phyloP scores from a whole-genome alignment of 2,888 invertebrate species.

The Chrysolina americana region DNA sequence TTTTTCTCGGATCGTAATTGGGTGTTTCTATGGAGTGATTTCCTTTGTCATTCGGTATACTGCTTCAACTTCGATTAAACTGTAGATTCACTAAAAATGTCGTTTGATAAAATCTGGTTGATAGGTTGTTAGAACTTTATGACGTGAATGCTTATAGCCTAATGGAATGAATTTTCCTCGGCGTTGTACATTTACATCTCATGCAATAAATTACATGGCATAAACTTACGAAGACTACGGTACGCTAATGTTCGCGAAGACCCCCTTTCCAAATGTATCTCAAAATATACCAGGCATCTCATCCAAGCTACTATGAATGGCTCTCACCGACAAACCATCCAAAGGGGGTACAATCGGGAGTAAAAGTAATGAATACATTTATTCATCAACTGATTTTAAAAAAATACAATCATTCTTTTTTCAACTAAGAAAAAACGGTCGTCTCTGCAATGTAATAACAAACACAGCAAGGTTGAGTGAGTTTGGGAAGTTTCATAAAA shows the following conservation, averaged over 20 bases:
- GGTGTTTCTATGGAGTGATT: no score
- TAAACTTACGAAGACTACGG: conserved; percentile 3
- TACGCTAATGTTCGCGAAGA: conserved; percentile 2
- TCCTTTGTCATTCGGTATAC: not conserved
- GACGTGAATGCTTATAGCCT: conserved; percentile 20
- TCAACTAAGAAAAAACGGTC: no score
- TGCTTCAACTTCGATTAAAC: not conserved
- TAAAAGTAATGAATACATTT: not conserved
- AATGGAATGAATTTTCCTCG: conserved; percentile 19
- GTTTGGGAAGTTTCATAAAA: no score
- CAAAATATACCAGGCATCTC: not conserved
- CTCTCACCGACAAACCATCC: not conserved
- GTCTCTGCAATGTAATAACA: no score
- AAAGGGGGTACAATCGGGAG: not conserved
- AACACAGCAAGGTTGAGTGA: no score
- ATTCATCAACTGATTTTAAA: no score
- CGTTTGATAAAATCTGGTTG: conserved; percentile 18
- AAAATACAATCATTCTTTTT: no score
- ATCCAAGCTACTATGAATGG: not conserved
- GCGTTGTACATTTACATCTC: conserved; percentile 20
- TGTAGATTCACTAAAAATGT: conserved; percentile 14
- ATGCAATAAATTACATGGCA: conserved; percentile 21
- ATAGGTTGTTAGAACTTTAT: conserved; percentile 20
- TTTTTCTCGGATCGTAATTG: no score
- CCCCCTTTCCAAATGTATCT: not conserved